Evolutionary conservation across 2,888 invertebrate genomes (phyloP).

Genomic region (Drosophila macrothrix): DNA sequence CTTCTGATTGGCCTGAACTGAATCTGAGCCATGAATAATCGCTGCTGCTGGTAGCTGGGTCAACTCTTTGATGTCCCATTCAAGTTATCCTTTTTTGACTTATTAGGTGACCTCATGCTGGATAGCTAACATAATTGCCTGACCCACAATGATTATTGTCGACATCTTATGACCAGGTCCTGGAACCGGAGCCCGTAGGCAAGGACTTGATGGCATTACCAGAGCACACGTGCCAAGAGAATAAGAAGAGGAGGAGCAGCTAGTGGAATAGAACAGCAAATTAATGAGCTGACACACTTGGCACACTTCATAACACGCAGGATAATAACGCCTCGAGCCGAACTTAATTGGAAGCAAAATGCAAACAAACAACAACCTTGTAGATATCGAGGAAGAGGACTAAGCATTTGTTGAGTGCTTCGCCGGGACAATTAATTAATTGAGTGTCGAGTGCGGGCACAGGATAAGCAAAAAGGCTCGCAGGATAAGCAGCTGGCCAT

Average conservation of each 20-base stretch:
- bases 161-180: conserved; percentile 48
- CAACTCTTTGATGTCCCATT: conserved; percentile 19
- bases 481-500: conserved; percentile 60
- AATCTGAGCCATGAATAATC: conserved; percentile 33
- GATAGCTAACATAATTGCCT: conserved; percentile 36
- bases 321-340: conserved; percentile 22
- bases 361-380: conserved; percentile 17
- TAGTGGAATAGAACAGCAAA: conserved; percentile 37
- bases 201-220: conserved; percentile 26
- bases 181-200: conserved; percentile 34
- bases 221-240: conserved; percentile 52
- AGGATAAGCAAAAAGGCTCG: conserved; percentile 29
- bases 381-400: conserved; percentile 16
- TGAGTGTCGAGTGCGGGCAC: conserved; percentile 60
- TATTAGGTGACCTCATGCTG: conserved; percentile 12
- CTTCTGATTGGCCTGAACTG: conserved; percentile 13
- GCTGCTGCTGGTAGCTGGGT: conserved; percentile 19
- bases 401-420: conserved; percentile 9
- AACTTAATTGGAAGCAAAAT: conserved; percentile 37
- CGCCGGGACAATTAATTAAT: conserved; percentile 66
- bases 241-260: neutral
- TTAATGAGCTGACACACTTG: conserved; percentile 67
- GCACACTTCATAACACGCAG: conserved; percentile 33
- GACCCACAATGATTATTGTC: conserved; percentile 14
- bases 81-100: conserved; percentile 27